Evolutionary conservation across 2,113 vertebrate species (phyloP).

Genomic region (Prochilodus magdalenae): DNA sequence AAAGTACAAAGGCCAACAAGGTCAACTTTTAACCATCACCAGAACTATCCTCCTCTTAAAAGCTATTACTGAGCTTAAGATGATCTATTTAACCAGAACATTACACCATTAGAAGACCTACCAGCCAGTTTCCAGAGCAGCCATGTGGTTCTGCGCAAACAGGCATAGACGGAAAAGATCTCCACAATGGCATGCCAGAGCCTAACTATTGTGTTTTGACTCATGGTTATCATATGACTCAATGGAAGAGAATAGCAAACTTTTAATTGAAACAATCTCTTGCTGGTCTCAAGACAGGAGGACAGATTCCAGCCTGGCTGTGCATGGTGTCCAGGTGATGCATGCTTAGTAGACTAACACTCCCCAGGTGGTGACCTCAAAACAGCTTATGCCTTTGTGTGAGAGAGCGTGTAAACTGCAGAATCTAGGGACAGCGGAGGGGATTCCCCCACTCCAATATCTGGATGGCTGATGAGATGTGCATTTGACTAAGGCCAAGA

Average conservation of each 20-base stretch:
- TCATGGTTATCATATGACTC: not conserved
- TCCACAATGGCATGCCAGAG: not conserved
- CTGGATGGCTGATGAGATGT: slow-evolving; percentile 58
- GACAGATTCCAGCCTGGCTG: not conserved
- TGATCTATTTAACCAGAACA: not conserved
- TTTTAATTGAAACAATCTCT: slow-evolving; percentile 24
- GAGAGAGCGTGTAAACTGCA: slow-evolving; percentile 1
- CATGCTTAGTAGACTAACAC: not conserved
- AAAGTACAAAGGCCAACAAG: not conserved
- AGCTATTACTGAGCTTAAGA: not conserved
- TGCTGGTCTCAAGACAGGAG: not conserved
- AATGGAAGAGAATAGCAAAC: not conserved
- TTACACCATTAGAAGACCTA: not conserved
- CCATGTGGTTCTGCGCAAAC: not conserved
- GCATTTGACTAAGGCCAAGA: too few relatives aligned
- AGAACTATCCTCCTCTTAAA: not conserved
- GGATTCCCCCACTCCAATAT: slow-evolving; percentile 59
- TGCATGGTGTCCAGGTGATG: not conserved
- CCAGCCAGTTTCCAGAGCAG: not conserved
- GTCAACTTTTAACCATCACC: not conserved
- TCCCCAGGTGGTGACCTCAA: not conserved
- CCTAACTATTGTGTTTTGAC: not conserved
- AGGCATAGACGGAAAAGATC: not conserved
- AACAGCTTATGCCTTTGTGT: not conserved
- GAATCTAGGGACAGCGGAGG: slow-evolving; percentile 38